Conservation (phyloP, 2,888 invertebrate species). For the Onchidella celtica region DNA sequence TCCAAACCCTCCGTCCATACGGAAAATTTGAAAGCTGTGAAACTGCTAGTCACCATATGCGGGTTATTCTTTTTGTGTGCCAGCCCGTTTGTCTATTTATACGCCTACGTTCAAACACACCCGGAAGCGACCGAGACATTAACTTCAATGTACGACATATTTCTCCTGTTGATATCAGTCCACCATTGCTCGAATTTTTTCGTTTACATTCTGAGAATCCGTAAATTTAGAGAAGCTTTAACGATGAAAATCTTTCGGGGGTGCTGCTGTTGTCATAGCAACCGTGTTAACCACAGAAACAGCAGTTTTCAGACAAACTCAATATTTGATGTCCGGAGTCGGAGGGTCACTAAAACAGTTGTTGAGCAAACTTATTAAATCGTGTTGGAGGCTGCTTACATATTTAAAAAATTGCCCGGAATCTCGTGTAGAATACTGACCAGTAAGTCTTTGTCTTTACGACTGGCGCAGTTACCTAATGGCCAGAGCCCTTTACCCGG, state of each 20-base stretch:
- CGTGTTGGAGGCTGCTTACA: no score
- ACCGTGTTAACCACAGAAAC: conserved; percentile 16
- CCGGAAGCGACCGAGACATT: not conserved
- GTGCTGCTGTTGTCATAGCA: conserved; percentile 10
- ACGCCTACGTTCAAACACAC: not conserved
- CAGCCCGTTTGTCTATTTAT: conserved; percentile 27
- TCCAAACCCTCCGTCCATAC: conserved; percentile 4
- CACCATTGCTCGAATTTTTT: conserved; percentile 37
- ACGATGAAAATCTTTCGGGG: conserved; percentile 36
- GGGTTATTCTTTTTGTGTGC: conserved; percentile 15
- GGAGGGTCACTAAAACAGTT: no score
- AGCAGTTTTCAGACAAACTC: not conserved
- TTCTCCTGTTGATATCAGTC: not conserved
- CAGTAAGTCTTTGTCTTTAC: no score
- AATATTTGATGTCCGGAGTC: no score
- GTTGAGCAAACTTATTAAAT: no score
- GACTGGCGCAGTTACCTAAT: no score
- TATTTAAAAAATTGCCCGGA: no score
- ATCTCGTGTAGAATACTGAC: no score
- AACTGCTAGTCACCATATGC: conserved; percentile 23
- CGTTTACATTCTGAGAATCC: conserved; percentile 27
- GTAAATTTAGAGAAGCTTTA: conserved; percentile 20
- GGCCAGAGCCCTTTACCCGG: no score
- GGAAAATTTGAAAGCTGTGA: conserved; percentile 38
- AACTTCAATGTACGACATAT: not conserved